Conservation (phyloP, 2,888 invertebrate species). For the Ophion obscuratus region DNA sequence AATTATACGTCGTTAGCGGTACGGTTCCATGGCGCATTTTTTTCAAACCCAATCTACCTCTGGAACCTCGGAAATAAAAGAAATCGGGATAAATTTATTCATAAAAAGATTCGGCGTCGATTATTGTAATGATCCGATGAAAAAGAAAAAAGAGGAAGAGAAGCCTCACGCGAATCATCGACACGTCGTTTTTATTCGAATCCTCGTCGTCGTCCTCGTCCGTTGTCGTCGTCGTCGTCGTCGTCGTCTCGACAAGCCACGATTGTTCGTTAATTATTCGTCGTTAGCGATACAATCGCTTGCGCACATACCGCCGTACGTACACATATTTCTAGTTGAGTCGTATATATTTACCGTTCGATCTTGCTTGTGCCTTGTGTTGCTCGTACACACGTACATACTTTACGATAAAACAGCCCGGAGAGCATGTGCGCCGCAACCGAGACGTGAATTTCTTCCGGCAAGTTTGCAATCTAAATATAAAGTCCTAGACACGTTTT, state of each 20-base stretch:
- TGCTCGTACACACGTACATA: not conserved
- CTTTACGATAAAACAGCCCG: constrained; percentile 22
- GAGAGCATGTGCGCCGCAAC: constrained; percentile 27
- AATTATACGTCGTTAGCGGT: constrained; percentile 29
- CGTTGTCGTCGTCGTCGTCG: not conserved
- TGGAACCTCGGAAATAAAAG: not conserved
- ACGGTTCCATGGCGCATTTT: too few species aligned
- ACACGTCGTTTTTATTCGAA: constrained; percentile 30
- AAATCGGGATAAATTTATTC: not conserved
- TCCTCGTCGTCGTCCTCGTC: constrained; percentile 9
- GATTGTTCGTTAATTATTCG: constrained; percentile 67
- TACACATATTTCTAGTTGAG: constrained; percentile 21
- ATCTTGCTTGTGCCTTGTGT: constrained; percentile 17
- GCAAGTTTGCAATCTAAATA: constrained; percentile 38
- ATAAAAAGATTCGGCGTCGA: constrained; percentile 20
- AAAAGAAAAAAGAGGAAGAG: constrained; percentile 4
- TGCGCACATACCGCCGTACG: not conserved
- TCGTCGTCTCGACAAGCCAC: constrained; percentile 51
- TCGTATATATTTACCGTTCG: constrained; percentile 37
- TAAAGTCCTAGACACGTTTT: constrained; percentile 24
- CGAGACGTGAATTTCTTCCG: constrained; percentile 50
- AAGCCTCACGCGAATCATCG: constrained; percentile 34
- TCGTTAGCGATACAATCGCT: constrained; percentile 60
- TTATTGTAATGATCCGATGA: constrained; percentile 19
- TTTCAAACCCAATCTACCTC: not conserved